Evolutionary conservation across 1,140 invertebrate genomes (phyloP), one percentile per base, ranked within the genome.

Genomic region (Coboldia fuscipes): DNA sequence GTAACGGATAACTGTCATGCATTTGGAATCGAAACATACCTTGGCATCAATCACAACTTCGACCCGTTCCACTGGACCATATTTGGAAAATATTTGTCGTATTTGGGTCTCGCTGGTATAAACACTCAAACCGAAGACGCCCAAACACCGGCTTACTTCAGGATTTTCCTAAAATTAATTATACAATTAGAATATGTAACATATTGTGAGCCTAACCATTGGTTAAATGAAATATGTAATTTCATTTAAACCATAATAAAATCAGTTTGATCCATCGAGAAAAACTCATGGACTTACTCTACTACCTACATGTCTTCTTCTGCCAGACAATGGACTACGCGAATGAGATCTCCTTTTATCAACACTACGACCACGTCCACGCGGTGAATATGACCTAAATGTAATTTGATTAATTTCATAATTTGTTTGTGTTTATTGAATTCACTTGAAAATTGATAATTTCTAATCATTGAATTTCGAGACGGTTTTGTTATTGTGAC

Each of bases 11-110:
- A n/a, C n/a, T n/a, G n/a, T n/a, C n/a, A n/a, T n/a, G n/a, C n/a
- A n/a, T n/a, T n/a, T n/a, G n/a, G n/a, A n/a, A n/a, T n/a, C n/a
- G n/a, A n/a, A 30, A 41, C 51, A 62, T 64, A 89, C 86, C 72
- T 92, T 88, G 29, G 85, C 85, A 61, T 96, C 90, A 50, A 90
- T 85, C 21, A 96, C 86, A 43, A 96, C 76, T 60, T 92, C 80
- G n/a, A 92, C 81, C 50, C 85, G 75, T 49, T 93, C 84, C 21
- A 96, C 72, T 1, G 72, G 74, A 3, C 92, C 92, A 60, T 79
- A 96, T 53, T 90, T 86, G 21, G 72, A 74, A 53, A 97, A 96
- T 30, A 94, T 81, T 41, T 92, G 77, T 50, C 83, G 72, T n/a
- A 97, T 68, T 50, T 94, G 82, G 38, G 82, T 66, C 51, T 97